Base-by-base conservation (phyloP, 1,140 invertebrate species). In the Mizuhopecten yessoensis region DNA sequence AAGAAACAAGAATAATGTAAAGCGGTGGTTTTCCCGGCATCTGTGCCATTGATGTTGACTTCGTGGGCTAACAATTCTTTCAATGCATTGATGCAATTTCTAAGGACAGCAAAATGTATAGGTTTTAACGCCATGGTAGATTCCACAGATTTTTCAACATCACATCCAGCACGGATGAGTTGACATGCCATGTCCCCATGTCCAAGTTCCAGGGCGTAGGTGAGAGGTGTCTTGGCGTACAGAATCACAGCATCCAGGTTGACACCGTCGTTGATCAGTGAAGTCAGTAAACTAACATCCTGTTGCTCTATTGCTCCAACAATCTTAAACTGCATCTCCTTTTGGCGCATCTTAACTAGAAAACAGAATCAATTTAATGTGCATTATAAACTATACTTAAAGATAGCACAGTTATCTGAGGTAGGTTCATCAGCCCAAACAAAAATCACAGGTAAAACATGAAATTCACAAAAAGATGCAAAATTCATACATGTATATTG, bases 311-410 rank as follows among this genome's bases (percentile, higher is more conserved):
- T 91, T n/a, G 93, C 93, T 5, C 90, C 89, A 17, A 93, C 93
- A 15, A 93, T 87, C 1, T 87, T 42, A 34, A 93, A 93, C 89
- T 93, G 93, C 87, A 93, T 34, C 29, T 92, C 93, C 29, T 93
- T 93, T 88, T 92, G 91, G 33, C 90, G 33, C 90, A 88, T 90
- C 49, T 86, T 90, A 17, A 33, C 36, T 87, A 42, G 33, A 87
- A 87, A 15, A 75, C 20, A 33, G 49, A 88, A 49, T 17, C 20
- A 86, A 86, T 86, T 15, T 45, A 45, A n/a, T n/a, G n/a, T n/a
- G n/a, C n/a, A n/a, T n/a, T n/a, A n/a, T n/a, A n/a, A n/a, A n/a
- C n/a, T n/a, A n/a, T n/a, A n/a, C n/a, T n/a, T n/a, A n/a, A n/a
- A n/a, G n/a, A n/a, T n/a, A n/a, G n/a, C n/a, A n/a, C n/a, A n/a